Percentiles rank a stretch among this genome's conserved stretches.
Conservation (phyloP, 2,888 invertebrate genomes). For the Thera obeliscata region DNA sequence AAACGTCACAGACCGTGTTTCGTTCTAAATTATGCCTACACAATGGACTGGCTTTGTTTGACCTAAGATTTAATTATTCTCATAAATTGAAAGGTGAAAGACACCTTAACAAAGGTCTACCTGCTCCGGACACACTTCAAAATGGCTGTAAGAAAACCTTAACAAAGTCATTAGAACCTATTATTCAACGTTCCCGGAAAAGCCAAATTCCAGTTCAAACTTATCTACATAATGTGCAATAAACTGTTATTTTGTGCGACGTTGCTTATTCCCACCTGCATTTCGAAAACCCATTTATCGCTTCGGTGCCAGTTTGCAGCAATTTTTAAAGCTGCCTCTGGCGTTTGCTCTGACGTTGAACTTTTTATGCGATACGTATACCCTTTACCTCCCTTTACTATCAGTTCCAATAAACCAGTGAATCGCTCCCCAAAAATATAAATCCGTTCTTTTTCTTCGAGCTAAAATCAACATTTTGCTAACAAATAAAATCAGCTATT, state of each 20-base stretch:
- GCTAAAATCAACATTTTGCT: too few relatives aligned
- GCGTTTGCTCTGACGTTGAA: slow-evolving; percentile 2
- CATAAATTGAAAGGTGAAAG: background rate
- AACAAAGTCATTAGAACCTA: background rate
- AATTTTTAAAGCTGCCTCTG: slow-evolving; percentile 21
- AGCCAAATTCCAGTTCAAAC: background rate
- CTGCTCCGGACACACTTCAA: background rate
- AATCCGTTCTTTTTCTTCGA: too few relatives aligned
- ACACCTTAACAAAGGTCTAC: background rate
- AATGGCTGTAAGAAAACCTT: background rate
- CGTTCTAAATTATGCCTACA: background rate
- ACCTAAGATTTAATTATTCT: background rate
- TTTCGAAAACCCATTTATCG: slow-evolving; percentile 21
- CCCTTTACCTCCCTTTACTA: slow-evolving; percentile 6
- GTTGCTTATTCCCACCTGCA: slow-evolving; percentile 17
- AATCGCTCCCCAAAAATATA: too few relatives aligned
- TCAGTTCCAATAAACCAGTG: background rate
- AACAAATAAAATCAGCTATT: too few relatives aligned
- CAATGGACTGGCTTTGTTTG: background rate
- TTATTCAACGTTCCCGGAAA: background rate
- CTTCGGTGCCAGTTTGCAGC: slow-evolving; percentile 22
- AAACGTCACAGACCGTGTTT: background rate
- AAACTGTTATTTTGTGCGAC: slow-evolving; percentile 5
- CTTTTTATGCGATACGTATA: slow-evolving; percentile 10
- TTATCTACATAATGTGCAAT: slow-evolving; percentile 3